These are phyloP conservation scores for Oligia strigilis DNA, from an alignment of 2,888 invertebrate genomes.

Conservation along the genomic window DNA sequence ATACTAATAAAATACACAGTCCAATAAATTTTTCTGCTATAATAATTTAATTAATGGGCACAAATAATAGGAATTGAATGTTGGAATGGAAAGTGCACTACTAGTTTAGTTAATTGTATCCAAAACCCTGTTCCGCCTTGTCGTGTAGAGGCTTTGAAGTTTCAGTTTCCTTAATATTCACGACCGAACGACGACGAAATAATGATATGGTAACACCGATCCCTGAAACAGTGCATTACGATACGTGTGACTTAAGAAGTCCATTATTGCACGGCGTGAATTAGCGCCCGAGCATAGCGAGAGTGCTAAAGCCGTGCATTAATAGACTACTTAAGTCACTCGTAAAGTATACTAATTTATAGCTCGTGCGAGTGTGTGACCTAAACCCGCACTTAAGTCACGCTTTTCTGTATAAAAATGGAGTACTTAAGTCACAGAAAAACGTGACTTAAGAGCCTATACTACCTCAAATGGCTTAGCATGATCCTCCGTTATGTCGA, in stretches of 20 bases:
- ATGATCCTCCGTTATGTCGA: too few relatives aligned
- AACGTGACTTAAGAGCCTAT: too few relatives aligned
- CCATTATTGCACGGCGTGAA: neutral
- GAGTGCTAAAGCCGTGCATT: neutral
- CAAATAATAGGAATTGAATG: conserved; percentile 57
- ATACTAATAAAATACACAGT: conserved; percentile 35
- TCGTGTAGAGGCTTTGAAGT: neutral
- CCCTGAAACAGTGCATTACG: neutral
- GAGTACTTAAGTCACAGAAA: neutral
- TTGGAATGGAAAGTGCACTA: conserved; percentile 31
- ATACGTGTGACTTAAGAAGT: neutral
- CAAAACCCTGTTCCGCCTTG: neutral
- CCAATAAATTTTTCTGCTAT: conserved; percentile 31
- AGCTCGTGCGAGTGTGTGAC: too few relatives aligned
- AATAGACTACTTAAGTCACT: neutral
- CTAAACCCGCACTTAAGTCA: neutral
- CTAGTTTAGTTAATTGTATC: conserved; percentile 36
- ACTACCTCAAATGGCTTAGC: too few relatives aligned
- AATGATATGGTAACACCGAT: neutral
- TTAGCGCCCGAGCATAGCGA: neutral
- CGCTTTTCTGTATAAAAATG: neutral
- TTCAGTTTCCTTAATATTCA: neutral
- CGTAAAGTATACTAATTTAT: neutral
- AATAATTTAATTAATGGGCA: conserved; percentile 41
- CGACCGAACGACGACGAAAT: neutral